Conservation (phyloP, 2,797 vertebrate species). For the Heterohyrax brucei region DNA sequence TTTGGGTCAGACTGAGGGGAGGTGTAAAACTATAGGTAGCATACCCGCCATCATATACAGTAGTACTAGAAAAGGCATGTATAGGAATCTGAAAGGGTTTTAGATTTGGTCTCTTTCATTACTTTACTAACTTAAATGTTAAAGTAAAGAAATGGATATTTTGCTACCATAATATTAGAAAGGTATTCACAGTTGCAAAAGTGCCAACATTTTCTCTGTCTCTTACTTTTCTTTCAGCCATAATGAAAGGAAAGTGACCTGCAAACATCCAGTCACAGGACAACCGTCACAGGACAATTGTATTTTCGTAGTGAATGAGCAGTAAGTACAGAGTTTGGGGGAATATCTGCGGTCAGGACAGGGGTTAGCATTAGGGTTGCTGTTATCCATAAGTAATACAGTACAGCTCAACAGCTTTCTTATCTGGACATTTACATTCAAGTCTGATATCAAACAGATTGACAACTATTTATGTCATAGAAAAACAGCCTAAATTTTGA, state of each 20-base stretch:
- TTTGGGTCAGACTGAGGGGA: not conserved
- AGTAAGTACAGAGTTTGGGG: conserved; percentile 93
- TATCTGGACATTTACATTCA: not conserved
- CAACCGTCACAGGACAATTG: conserved; percentile 98
- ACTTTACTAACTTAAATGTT: not conserved
- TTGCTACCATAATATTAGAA: not conserved
- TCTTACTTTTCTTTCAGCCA: conserved; percentile 92
- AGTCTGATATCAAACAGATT: not conserved
- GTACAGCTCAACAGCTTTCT: not conserved
- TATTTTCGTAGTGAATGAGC: conserved; percentile 99
- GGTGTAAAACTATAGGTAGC: not conserved
- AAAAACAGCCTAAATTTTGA: not conserved
- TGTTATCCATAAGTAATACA: not conserved
- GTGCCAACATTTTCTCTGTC: not conserved
- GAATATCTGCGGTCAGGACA: not conserved
- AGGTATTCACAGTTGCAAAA: not conserved
- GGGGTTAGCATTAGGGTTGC: not conserved
- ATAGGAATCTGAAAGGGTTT: not conserved
- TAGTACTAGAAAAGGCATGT: not conserved
- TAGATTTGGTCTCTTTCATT: conserved; percentile 30
- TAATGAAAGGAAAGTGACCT: conserved; percentile 99
- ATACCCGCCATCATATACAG: not conserved
- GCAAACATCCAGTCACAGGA: conserved; percentile 97
- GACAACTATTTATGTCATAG: not conserved
- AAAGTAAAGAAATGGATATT: conserved; percentile 9